Evolutionary conservation across 1,140 invertebrate genomes (phyloP).

Genomic region (Lepidostoma basale): DNA sequence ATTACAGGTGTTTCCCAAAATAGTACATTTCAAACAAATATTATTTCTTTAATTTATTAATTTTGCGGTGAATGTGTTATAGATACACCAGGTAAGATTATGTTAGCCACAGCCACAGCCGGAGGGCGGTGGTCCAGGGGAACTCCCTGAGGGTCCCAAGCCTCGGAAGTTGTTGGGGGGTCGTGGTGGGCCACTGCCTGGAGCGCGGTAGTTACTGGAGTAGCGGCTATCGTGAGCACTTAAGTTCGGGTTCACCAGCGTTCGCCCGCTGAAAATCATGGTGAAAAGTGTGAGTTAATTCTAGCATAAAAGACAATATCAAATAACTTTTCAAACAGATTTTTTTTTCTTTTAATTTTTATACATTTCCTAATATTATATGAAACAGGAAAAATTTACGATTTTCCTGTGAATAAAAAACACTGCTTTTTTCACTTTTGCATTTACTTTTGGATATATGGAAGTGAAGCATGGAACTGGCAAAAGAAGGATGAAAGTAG

Average conservation of each 20-base stretch:
- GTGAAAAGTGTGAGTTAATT: no score
- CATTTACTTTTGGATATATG: no score
- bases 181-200: constrained; percentile 13
- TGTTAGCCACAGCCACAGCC: constrained; percentile 32
- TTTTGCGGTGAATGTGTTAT: not conserved
- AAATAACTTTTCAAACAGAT: no score
- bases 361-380: no score
- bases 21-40: constrained; percentile 2
- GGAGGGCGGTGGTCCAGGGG: constrained; percentile 10
- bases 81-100: not conserved
- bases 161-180: constrained; percentile 27
- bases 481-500: no score
- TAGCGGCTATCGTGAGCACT: constrained; percentile 34
- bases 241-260: constrained; percentile 49
- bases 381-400: no score
- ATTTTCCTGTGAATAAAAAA: no score
- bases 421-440: no score
- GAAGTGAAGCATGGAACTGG: no score
- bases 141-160: constrained; percentile 25
- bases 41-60: not conserved
- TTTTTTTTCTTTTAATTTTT: no score
- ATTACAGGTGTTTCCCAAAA: not conserved
- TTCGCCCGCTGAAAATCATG: constrained; percentile 50
- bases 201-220: constrained; percentile 28
- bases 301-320: no score